Percentiles rank a stretch among this genome's conserved stretches.
These are phyloP conservation scores for Agelas oroides DNA, from an alignment of 37 sponge, comb jelly and placozoan species.

Conservation along the genomic window DNA sequence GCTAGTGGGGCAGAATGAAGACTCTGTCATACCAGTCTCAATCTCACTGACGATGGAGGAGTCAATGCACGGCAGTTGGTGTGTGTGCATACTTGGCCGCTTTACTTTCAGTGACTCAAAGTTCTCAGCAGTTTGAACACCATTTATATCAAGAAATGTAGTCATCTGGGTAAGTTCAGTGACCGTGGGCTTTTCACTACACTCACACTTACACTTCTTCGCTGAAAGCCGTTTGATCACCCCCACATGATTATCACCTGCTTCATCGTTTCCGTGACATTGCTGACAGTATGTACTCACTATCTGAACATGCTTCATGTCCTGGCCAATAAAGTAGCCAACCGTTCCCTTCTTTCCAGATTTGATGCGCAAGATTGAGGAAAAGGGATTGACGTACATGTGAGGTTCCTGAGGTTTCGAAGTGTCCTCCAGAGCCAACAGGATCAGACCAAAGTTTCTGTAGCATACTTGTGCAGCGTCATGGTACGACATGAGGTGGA, in stretches of 20 bases:
- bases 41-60: neutral
- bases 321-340: constrained; percentile 79
- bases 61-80: too few relatives aligned
- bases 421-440: constrained; percentile 70
- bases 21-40: too few relatives aligned
- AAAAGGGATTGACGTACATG: neutral
- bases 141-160: too few relatives aligned
- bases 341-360: neutral
- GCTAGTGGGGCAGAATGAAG: neutral
- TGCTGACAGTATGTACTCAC: neutral
- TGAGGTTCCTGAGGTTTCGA: constrained; percentile 29
- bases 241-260: too few relatives aligned
- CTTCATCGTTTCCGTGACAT: neutral
- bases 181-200: too few relatives aligned
- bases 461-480: constrained; percentile 78
- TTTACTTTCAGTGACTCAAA: too few relatives aligned
- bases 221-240: too few relatives aligned
- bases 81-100: too few relatives aligned
- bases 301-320: constrained; percentile 16
- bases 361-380: neutral
- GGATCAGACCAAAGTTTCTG: constrained; percentile 60
- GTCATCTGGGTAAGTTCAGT: too few relatives aligned
- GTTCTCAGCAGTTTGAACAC: too few relatives aligned
- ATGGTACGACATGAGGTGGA: constrained; percentile 29
- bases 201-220: too few relatives aligned